Conservation (phyloP, 2,113 vertebrate genomes). For the Myotis yumanensis region DNA sequence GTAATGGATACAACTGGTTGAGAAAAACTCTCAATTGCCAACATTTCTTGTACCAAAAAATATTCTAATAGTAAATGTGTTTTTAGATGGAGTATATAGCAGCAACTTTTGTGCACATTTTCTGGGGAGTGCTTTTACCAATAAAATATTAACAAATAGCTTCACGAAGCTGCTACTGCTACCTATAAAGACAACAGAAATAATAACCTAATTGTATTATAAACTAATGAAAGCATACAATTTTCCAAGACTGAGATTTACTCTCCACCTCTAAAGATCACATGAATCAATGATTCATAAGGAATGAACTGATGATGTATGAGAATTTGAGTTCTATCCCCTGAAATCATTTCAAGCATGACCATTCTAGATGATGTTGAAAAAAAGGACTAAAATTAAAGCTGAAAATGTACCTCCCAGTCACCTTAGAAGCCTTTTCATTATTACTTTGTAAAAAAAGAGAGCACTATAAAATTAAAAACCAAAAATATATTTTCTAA, state of each 20-base stretch:
- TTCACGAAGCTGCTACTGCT: neutral
- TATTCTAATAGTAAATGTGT: neutral
- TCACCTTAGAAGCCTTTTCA: neutral
- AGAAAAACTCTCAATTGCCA: neutral
- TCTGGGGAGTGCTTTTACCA: neutral
- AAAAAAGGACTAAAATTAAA: slow-evolving; percentile 20
- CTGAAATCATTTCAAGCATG: neutral
- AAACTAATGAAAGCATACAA: neutral
- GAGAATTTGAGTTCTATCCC: neutral
- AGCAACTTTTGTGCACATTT: neutral
- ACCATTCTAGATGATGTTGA: neutral
- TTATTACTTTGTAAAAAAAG: neutral
- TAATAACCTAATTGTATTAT: neutral
- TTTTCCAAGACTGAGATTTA: neutral
- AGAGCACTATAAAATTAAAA: neutral
- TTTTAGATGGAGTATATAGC: neutral
- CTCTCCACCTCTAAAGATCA: neutral
- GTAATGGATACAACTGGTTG: neutral
- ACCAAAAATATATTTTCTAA: neutral
- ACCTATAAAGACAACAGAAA: neutral
- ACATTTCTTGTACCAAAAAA: neutral
- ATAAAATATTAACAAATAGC: neutral
- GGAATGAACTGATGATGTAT: neutral
- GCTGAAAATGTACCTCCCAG: neutral
- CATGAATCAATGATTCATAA: neutral